phyloP scores from a whole-genome alignment of 2,797 vertebrate species.

The Sphenodon punctatus region DNA sequence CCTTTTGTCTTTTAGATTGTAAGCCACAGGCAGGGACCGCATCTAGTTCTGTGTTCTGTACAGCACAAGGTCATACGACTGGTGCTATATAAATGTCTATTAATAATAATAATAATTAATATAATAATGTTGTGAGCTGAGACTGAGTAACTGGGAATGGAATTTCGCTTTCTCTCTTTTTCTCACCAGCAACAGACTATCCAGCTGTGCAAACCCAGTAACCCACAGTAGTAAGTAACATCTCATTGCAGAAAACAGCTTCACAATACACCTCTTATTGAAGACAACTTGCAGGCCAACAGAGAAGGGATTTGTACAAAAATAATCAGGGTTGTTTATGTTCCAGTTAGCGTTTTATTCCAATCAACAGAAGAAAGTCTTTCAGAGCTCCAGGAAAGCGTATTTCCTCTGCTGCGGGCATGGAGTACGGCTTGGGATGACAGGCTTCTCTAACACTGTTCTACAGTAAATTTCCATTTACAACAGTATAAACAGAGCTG shows the following conservation, averaged over 20 bases:
- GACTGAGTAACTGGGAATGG: too few species aligned
- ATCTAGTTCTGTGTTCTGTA: too few species aligned
- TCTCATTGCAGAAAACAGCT: not conserved
- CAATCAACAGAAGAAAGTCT: not conserved
- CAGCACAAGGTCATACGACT: too few species aligned
- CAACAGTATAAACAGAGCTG: not conserved
- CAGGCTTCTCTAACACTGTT: not conserved
- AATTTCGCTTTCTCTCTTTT: too few species aligned
- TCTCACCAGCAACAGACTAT: not conserved
- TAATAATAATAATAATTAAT: too few species aligned
- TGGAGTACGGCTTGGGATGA: not conserved
- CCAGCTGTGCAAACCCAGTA: not conserved
- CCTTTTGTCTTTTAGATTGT: too few species aligned
- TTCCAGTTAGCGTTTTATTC: not conserved
- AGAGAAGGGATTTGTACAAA: not conserved
- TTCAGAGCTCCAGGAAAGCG: not conserved
- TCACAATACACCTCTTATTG: not conserved
- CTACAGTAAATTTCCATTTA: too few species aligned
- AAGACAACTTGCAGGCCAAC: not conserved
- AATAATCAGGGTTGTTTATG: not conserved
- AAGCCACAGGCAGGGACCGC: too few species aligned
- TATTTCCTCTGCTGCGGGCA: not conserved
- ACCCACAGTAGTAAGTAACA: not conserved
- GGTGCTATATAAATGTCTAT: too few species aligned
- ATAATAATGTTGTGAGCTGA: too few species aligned